Evolutionary conservation across 2,797 vertebrate genomes (phyloP), one percentile per base, ranked within the genome.

Genomic region (Clamator glandarius): DNA sequence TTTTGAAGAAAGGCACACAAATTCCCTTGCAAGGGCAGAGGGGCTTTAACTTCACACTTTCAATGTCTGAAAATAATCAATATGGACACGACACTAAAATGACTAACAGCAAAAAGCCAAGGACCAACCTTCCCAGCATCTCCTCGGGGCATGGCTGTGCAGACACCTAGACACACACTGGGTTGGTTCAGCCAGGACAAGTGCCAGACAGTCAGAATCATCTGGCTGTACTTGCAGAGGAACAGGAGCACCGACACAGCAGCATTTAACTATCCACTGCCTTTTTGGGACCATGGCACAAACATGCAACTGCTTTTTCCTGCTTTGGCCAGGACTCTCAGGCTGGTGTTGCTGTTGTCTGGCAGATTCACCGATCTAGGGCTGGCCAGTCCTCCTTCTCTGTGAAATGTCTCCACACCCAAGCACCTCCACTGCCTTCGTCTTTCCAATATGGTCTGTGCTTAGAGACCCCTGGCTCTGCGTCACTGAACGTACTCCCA

Each of bases 281-380:
- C 57, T 75, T 67, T 73, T 26, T 0, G 7, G 61, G 15, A 57
- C 10, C 1, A 1, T 0, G 16, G 29, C 28, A 83, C 55, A 85
- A 87, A 54, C 7, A 29, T 0, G 0, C 36, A 41, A 11, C 52
- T 2, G 2, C 0, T 0, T 35, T 66, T 61, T 16, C 2, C 33
- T 66, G 55, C 64, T 63, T 44, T 73, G 74, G 24, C 9, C 46
- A 26, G 69, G 20, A 19, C 8, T 76, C n/a, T 18, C 21, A 14
- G 29, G 48, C 35, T 6, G 2, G 5, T 19, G 17, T 36, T 76
- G 48, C 48, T 68, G 23, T 41, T 68, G 5, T 36, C 61, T 90
- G 73, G 11, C 51, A 62, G 20, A 64, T 52, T 44, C 59, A 59
- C 5, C 35, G 51, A 25, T 55, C 35, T 7, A 11, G 29, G 6